Percentiles rank a stretch among this genome's conserved stretches.
These are phyloP conservation scores for Synanthedon vespiformis DNA, from an alignment of 2,888 invertebrate species.

Conservation along the genomic window DNA sequence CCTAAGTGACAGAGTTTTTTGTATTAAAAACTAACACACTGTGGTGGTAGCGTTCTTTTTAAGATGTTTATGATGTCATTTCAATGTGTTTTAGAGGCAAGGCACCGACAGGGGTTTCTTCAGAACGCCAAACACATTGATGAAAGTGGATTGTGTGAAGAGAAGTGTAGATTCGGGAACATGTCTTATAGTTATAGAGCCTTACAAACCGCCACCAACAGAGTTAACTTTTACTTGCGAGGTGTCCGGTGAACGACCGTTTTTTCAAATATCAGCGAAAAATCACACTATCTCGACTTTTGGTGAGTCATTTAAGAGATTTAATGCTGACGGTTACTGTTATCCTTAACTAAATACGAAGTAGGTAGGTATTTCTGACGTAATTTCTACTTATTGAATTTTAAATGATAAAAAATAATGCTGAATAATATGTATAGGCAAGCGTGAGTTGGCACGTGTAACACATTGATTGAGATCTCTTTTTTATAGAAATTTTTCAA, in stretches of 20 bases:
- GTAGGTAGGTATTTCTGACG: no score
- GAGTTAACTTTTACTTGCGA: slow-evolving; percentile 37
- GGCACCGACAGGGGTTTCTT: slow-evolving; percentile 16
- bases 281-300: slow-evolving; percentile 26
- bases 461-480: no score
- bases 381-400: no score
- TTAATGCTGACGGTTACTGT: no score
- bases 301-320: slow-evolving; percentile 22
- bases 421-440: no score
- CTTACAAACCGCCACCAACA: slow-evolving; percentile 21
- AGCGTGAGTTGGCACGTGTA: no score
- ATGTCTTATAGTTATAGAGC: slow-evolving; percentile 30
- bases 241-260: slow-evolving; percentile 50
- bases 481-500: no score
- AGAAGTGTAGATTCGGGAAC: slow-evolving; percentile 10
- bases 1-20: no score
- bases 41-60: no score
- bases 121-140: slow-evolving; percentile 15
- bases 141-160: slow-evolving; percentile 25
- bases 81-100: slow-evolving; percentile 10
- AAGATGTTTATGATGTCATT: not conserved
- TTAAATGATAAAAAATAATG: no score
- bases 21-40: no score
- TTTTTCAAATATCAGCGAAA: slow-evolving; percentile 29
- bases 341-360: no score